These are phyloP conservation scores for Pluvialis apricaria DNA, from an alignment of 2,113 vertebrate genomes.

Conservation along the genomic window DNA sequence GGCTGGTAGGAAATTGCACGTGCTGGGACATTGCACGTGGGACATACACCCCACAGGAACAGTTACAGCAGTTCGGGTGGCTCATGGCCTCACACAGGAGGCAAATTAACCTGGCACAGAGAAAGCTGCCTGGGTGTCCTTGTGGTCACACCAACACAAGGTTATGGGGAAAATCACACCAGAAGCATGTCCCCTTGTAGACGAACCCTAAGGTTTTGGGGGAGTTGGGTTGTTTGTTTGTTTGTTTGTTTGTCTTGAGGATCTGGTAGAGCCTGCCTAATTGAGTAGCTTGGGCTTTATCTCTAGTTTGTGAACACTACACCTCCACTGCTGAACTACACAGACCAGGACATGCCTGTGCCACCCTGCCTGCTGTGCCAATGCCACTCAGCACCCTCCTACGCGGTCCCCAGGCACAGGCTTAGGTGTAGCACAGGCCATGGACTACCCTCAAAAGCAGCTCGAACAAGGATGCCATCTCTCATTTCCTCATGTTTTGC, in stretches of 20 bases:
- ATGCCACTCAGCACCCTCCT: neutral
- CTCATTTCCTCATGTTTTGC: neutral
- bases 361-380: neutral
- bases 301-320: neutral
- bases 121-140: neutral
- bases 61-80: neutral
- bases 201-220: neutral
- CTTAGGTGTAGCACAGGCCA: neutral
- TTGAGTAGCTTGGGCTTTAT: neutral
- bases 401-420: neutral
- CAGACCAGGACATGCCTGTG: too few relatives aligned
- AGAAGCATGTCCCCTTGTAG: fast-evolving
- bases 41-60: neutral
- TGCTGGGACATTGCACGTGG: neutral
- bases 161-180: neutral
- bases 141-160: neutral
- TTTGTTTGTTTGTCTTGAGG: neutral
- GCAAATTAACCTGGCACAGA: neutral
- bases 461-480: fast-evolving
- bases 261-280: neutral
- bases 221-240: neutral
- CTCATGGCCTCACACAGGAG: neutral
- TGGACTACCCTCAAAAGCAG: neutral
- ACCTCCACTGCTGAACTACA: neutral
- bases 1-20: neutral